Percentiles rank a stretch among this genome's conserved stretches.
These are phyloP conservation scores for Maniola jurtina DNA, from an alignment of 1,140 invertebrate genomes.

Conservation along the genomic window DNA sequence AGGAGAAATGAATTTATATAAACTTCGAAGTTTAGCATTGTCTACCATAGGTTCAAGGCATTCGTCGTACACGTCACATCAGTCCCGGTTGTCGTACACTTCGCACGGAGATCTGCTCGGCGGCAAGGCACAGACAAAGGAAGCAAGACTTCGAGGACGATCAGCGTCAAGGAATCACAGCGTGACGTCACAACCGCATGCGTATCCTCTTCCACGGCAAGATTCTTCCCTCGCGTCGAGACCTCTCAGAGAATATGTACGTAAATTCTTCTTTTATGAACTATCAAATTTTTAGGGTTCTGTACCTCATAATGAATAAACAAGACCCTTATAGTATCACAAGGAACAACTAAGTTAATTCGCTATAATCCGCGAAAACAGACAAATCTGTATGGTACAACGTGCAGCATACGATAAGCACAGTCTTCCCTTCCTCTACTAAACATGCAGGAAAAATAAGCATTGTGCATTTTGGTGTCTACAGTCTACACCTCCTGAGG, in stretches of 20 bases:
- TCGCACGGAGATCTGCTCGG: conserved; percentile 94
- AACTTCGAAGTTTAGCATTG: conserved; percentile 15
- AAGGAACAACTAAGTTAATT: no score
- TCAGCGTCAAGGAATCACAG: conserved; percentile 85
- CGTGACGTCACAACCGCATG: conserved; percentile 78
- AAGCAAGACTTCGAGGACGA: conserved; percentile 87
- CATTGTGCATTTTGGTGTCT: no score
- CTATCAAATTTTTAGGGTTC: no score
- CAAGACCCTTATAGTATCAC: no score
- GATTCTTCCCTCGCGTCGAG: conserved; percentile 84
- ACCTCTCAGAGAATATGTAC: conserved; percentile 85
- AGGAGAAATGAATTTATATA: not conserved
- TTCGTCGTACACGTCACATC: conserved; percentile 96
- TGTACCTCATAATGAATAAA: no score
- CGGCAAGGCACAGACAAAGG: conserved; percentile 88
- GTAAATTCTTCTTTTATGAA: not conserved
- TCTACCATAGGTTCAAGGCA: conserved; percentile 86
- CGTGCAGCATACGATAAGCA: no score
- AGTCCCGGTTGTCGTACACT: conserved; percentile 94
- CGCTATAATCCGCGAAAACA: no score
- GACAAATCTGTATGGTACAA: no score
- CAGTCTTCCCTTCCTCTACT: no score
- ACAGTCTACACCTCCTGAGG: no score
- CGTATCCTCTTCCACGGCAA: conserved; percentile 83
- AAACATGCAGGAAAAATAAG: no score